These are phyloP conservation scores for Nowickia ferox DNA, from an alignment of 2,888 invertebrate genomes.

Conservation along the genomic window DNA sequence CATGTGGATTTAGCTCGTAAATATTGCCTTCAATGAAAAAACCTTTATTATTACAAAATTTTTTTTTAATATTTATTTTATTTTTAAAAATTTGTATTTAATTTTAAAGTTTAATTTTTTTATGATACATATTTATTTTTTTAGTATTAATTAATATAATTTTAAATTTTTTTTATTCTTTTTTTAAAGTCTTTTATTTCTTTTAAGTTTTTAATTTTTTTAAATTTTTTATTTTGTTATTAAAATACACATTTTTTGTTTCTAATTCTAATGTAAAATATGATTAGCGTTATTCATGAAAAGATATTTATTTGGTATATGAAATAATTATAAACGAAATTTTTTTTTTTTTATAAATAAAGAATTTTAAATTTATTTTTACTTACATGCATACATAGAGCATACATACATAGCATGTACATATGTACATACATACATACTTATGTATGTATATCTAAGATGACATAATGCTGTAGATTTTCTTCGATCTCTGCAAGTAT, in stretches of 20 bases:
- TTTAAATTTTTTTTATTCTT: background rate
- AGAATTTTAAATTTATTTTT: background rate
- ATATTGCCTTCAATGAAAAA: background rate
- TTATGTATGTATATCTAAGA: background rate
- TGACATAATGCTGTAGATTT: background rate
- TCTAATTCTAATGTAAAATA: background rate
- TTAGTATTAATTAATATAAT: background rate
- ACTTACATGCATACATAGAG: background rate
- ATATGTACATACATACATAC: background rate
- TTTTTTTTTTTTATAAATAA: no score
- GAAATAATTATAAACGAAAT: no score
- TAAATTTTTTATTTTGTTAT: background rate
- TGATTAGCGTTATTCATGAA: no score
- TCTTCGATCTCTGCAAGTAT: background rate
- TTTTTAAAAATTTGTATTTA: background rate
- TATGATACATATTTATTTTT: background rate
- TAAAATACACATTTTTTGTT: background rate
- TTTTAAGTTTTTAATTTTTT: background rate
- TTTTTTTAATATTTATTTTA: no score
- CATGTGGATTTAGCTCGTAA: slow-evolving; percentile 57
- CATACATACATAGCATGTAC: background rate
- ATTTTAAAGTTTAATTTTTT: background rate
- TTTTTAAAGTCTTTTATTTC: background rate
- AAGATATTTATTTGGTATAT: no score
- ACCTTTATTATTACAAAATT: no score